Base-by-base conservation (phyloP, 1,140 invertebrate species). In the Apis dorsata region DNA sequence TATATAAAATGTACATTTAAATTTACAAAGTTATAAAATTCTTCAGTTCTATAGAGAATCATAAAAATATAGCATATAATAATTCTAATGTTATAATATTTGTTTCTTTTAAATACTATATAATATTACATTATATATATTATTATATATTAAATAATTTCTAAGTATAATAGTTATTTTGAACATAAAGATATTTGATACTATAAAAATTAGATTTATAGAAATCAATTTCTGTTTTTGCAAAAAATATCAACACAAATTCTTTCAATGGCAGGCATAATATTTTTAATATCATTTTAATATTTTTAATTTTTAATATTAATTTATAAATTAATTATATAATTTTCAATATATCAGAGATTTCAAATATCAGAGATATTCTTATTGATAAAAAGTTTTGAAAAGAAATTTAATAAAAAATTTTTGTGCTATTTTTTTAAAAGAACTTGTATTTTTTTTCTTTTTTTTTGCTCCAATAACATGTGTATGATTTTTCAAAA, bases 1-100 rank as follows among this genome's bases (percentile, higher is more conserved):
- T 79, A 34, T 72, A 83, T 49, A 86, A 9, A 75, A 66, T 82
- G 28, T 74, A 74, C 60, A 44, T 24, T 8, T 17, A 19, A 66
- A 57, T 28, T 66, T 81, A 80, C 62, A 49, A 44, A 63, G 4
- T 10, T 62, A n/a, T 57, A 49, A 79, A 28, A 62, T 57, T 34
- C 17, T 51, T 60, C 5, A 28, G 7, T n/a, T 62, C 4, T 2
- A 57, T 21, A 34, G 1, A 7, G 8, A 65, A 59, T 60, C 60
- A 34, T 62, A 55, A 21, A 57, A 66, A 74, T 17, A 55, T 66
- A 75, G 10, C 59, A 62, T 21, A 70, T 78, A 77, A 44, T 24
- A 65, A 79, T 1, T 69, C 7, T 17, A 3, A 70, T 24, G 0
- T 77, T 19, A 73, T 17, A 79, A 60, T 53, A 66, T 17, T 44